phyloP scores from a whole-genome alignment of 2,797 vertebrate genomes.

The Cheirogaleus major region DNA sequence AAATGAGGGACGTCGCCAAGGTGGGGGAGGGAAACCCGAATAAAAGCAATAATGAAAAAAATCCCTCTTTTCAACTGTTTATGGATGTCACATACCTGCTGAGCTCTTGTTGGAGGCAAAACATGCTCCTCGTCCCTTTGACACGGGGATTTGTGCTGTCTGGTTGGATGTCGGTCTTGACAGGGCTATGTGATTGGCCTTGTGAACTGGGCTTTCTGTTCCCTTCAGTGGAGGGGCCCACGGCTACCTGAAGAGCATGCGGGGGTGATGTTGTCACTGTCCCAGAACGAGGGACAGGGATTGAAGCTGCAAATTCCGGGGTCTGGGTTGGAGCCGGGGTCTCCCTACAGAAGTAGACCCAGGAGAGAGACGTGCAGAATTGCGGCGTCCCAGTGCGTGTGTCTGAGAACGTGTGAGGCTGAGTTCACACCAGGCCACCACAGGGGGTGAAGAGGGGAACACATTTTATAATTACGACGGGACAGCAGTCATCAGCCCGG shows the following conservation, averaged over 20 bases:
- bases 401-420: not conserved
- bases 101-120: slow-evolving; percentile 76
- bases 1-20: not conserved
- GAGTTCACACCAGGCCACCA: fast-evolving
- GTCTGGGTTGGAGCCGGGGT: slow-evolving; percentile 66
- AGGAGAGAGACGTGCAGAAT: not conserved
- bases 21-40: not conserved
- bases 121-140: slow-evolving; percentile 65
- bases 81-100: slow-evolving; percentile 70
- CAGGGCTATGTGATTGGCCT: slow-evolving; percentile 75
- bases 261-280: slow-evolving; percentile 76
- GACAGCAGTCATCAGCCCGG: not conserved
- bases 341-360: not conserved
- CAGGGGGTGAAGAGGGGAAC: too few species aligned
- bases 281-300: slow-evolving; percentile 78
- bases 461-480: not conserved
- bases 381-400: not conserved
- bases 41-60: not conserved
- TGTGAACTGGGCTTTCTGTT: slow-evolving; percentile 80
- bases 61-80: slow-evolving; percentile 58
- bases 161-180: slow-evolving; percentile 79
- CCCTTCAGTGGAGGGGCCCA: slow-evolving; percentile 79
- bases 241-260: slow-evolving; percentile 71
- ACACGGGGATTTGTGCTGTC: slow-evolving; percentile 65
- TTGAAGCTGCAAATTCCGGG: slow-evolving; percentile 76